These are phyloP conservation scores for Drosophila fuyamai DNA, from an alignment of 1,140 invertebrate species.

Conservation along the genomic window DNA sequence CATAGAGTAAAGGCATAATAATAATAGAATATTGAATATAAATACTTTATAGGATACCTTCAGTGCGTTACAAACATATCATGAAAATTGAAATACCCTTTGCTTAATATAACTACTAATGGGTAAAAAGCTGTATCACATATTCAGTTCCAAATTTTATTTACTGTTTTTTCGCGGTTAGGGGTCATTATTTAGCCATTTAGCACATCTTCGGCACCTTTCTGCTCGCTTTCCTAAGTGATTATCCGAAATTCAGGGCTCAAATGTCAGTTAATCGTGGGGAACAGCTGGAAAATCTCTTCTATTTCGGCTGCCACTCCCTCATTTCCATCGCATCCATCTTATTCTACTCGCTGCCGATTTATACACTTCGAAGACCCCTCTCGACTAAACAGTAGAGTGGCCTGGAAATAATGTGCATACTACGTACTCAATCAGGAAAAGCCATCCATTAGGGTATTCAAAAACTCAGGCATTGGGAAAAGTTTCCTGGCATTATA, in stretches of 20 bases:
- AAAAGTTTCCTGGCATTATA: constrained; percentile 19
- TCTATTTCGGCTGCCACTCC: neutral
- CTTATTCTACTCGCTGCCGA: constrained; percentile 30
- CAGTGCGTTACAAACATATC: too few relatives aligned
- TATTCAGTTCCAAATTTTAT: constrained; percentile 2
- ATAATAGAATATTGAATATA: too few relatives aligned
- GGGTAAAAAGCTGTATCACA: neutral
- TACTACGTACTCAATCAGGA: constrained; percentile 1
- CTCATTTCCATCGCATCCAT: constrained; percentile 28
- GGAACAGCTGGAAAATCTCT: constrained; percentile 26
- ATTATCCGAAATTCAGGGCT: constrained; percentile 30
- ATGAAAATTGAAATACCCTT: too few relatives aligned
- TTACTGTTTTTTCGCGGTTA: neutral
- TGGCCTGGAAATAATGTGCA: neutral
- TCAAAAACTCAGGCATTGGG: constrained; percentile 1
- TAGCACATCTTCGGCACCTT: constrained; percentile 8
- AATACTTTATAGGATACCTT: too few relatives aligned
- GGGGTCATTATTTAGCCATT: neutral
- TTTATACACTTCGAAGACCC: constrained; percentile 7
- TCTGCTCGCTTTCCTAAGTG: constrained; percentile 2
- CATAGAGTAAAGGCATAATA: too few relatives aligned
- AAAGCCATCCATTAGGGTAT: constrained; percentile 8
- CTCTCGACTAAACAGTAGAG: neutral
- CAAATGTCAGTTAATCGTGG: constrained; percentile 45
- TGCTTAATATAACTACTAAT: neutral